Conservation (phyloP, 2,797 vertebrate genomes). For the Lepidocolaptes lacrymiger region DNA sequence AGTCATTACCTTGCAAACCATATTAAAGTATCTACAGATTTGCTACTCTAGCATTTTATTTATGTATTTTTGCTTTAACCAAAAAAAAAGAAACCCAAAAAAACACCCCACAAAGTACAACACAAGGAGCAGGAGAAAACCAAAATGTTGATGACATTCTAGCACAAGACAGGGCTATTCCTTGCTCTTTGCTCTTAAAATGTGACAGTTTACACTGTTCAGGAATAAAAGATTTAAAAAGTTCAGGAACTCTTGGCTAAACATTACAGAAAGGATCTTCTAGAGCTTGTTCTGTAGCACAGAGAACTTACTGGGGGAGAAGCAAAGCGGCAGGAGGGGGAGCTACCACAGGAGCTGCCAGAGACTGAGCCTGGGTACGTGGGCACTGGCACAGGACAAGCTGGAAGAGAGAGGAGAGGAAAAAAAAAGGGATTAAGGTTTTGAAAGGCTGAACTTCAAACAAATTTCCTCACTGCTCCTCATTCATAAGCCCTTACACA, state of each 20-base stretch:
- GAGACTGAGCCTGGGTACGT: constrained; percentile 81
- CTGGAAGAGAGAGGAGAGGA: constrained; percentile 61
- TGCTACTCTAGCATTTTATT: not conserved
- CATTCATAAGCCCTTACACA: not conserved
- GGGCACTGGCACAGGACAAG: constrained; percentile 93
- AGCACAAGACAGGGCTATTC: not conserved
- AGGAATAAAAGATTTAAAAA: not conserved
- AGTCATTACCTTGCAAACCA: not conserved
- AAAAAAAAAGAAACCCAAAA: not conserved
- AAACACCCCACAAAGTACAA: not conserved
- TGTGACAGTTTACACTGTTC: not conserved
- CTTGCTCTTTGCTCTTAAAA: not conserved
- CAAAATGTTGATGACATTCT: not conserved
- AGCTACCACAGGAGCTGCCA: constrained; percentile 90
- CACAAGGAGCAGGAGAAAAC: not conserved
- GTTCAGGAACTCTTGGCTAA: not conserved
- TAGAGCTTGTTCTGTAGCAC: not conserved
- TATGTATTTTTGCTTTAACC: not conserved
- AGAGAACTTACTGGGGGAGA: constrained; percentile 91
- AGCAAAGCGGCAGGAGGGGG: constrained; percentile 90
- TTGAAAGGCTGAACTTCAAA: not conserved
- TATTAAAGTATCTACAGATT: not conserved
- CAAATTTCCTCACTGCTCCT: not conserved
- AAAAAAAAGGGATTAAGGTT: not conserved
- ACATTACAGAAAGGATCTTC: not conserved